Base-by-base conservation (phyloP, 2,113 vertebrate species). In the Bucco capensis region DNA sequence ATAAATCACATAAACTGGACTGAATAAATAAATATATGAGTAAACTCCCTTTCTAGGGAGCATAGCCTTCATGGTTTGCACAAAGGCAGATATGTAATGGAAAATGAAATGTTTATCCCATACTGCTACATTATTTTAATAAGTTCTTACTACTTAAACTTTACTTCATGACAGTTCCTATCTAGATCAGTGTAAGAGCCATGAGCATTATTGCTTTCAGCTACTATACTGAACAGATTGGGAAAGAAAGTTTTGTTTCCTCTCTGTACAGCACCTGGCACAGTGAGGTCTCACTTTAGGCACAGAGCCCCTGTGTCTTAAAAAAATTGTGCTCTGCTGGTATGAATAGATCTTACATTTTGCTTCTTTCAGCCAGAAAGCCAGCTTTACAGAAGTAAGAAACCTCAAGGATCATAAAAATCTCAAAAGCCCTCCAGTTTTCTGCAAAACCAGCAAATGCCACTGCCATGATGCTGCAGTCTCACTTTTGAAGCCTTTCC, bases 381-480 rank as follows among this genome's bases (percentile, higher is more conserved):
- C 2, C 9, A 58, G 25, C 24, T 49, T 72, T 77, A 44, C 14
- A 7, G 28, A 37, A 31, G 31, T 7, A 17, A 66, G 30, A 54
- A 86, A 19, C 6, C 19, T 58, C 22, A 16, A 49, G 56, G 28
- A 37, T 42, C 18, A 3, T 5, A 16, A 2, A 84, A 31, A n/a
- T 31, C 16, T 38, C 2, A 7, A 8, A 82, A 82, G 10, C 23
- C 44, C 17, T 57, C 44, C 38, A 33, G 33, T 37, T 51, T 31
- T 24, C 54, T 77, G 53, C 37, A 81, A 61, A 81, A 18, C 0
- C 30, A 70, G 50, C 12, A 84, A 57, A 66, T 9, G 1, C 35
- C n/a, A 19, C 2, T 6, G 6, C 35, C 0, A 1, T 4, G 37
- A 9, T 18, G 12, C 42, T 82, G 31, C 0, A 1, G 49, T 44